Conservation (phyloP, 2,113 vertebrate genomes). For the Anseranas semipalmata region DNA sequence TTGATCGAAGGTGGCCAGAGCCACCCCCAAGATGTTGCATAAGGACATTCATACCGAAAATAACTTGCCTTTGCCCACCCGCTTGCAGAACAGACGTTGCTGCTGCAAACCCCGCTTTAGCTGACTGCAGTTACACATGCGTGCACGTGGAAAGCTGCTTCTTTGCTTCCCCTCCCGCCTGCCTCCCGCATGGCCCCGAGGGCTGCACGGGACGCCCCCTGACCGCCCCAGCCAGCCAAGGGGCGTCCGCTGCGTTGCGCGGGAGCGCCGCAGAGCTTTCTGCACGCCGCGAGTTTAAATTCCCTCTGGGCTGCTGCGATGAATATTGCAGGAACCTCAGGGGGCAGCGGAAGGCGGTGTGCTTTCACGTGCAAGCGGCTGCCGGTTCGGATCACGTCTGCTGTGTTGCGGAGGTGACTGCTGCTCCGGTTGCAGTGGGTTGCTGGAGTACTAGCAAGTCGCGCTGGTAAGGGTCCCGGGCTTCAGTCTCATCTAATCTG, state of each 20-base stretch:
- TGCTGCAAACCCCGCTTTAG: not conserved
- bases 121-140: not conserved
- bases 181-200: not conserved
- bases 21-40: not conserved
- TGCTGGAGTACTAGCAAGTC: constrained; percentile 1
- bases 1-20: not conserved
- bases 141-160: not conserved
- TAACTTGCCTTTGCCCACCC: not conserved
- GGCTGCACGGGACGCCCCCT: not conserved
- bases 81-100: not conserved
- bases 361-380: constrained; percentile 23
- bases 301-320: not conserved
- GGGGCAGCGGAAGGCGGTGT: not conserved
- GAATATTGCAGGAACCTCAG: constrained; percentile 8
- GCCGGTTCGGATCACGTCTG: constrained; percentile 42
- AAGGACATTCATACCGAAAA: not conserved
- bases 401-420: not conserved
- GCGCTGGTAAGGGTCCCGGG: not conserved
- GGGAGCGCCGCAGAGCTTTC: fast-evolving
- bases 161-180: not conserved
- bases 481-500: constrained; percentile 48
- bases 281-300: not conserved
- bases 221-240: not conserved
- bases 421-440: constrained; percentile 21
- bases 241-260: not conserved